Evolutionary conservation across 2,888 invertebrate genomes (phyloP).

Genomic region (Drosophila mulleri): DNA sequence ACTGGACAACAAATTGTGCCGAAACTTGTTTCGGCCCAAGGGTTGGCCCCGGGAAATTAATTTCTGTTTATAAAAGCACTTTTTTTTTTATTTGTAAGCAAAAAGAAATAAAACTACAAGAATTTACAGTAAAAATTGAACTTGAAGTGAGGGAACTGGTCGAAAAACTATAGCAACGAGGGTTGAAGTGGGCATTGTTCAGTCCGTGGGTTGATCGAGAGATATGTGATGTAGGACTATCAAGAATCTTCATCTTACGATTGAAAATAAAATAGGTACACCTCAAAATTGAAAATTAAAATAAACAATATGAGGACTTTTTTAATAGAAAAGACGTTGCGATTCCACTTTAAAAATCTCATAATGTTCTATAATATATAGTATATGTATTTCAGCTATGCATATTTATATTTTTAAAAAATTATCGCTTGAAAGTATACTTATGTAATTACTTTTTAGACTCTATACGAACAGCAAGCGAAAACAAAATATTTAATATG

Average conservation of each 20-base stretch:
- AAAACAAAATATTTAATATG: neutral
- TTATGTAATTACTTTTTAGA: neutral
- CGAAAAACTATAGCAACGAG: constrained; percentile 10
- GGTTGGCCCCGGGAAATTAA: constrained; percentile 24
- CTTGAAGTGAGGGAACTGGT: constrained; percentile 11
- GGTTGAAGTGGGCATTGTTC: constrained; percentile 1
- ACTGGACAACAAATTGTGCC: constrained; percentile 55
- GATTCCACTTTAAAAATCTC: no score
- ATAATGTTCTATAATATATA: no score
- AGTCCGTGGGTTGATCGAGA: neutral
- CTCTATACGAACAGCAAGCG: no score
- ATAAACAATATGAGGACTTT: no score
- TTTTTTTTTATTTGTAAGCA: neutral
- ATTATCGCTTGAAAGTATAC: no score
- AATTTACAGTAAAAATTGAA: constrained; percentile 22
- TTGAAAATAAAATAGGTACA: no score
- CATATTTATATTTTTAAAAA: no score
- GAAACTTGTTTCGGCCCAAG: constrained; percentile 39
- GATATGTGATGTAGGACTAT: neutral
- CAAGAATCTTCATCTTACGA: neutral
- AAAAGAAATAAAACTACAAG: constrained; percentile 3
- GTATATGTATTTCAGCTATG: no score
- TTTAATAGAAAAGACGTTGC: no score
- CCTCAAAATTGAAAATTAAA: no score
- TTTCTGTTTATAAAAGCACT: constrained; percentile 30